Evolutionary conservation across 2,888 invertebrate genomes (phyloP), one percentile per base, ranked within the genome.

Genomic region (Orthosia cruda): DNA sequence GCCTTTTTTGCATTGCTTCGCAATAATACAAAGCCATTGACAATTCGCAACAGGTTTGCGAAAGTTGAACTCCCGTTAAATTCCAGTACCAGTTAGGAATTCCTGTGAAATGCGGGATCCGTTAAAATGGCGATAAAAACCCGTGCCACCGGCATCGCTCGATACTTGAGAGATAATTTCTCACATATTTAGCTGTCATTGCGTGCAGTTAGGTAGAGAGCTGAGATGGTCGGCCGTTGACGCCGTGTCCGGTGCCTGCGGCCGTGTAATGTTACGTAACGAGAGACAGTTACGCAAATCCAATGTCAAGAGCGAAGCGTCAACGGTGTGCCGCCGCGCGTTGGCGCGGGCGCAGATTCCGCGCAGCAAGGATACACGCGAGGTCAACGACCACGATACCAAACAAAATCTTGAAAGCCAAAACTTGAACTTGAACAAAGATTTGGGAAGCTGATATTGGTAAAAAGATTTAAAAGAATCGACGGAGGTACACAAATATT

Each of bases 301-400:
- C 96, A 96, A 95, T 95, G 96, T 96, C 96, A 96, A 95, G 96
- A 95, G 80, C 95, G 90, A 88, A 87, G 89, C 91, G 92, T 90
- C 91, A 88, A 89, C 88, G 83, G 77, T 69, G 79, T 64, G 82
- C 70, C 83, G 77, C 76, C 79, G 61, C 40, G 40, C 40, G 40
- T 40, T 40, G 18, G 63, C 52, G 45, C 79, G 47, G 47, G 77
- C 75, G 68, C 68, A 65, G 68, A 68, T 67, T 70, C 77, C 77
- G 49, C 23, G 7, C 72, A 71, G 47, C 71, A 26, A 4, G 13
- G 13, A 61, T 80, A 54, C 54, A 66, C 73, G 57, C 74, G 86
- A 91, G 81, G 92, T 95, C 93, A 87, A 89, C 84, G 93, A 91
- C 94, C 95, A 92, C 90, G 89, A 90, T 90, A 92, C 89, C 92